Percentiles rank a stretch among this genome's conserved stretches.
Conservation (phyloP, 2,797 vertebrate genomes). For the Hemibagrus guttatus region DNA sequence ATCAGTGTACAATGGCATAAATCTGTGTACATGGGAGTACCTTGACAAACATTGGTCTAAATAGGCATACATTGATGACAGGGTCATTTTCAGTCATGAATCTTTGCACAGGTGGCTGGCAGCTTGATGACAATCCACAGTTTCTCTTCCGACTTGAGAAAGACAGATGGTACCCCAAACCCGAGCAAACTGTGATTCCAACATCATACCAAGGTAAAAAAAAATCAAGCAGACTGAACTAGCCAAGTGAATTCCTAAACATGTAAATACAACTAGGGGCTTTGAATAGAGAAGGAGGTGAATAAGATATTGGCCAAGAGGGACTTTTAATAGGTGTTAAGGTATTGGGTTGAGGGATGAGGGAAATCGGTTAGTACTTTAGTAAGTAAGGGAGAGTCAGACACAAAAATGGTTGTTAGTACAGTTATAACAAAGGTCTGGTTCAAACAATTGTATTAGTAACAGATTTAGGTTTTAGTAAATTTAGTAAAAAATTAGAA, state of each 20-base stretch:
- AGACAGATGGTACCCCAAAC: constrained; percentile 36
- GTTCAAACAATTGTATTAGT: constrained; percentile 79
- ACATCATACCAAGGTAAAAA: constrained; percentile 14
- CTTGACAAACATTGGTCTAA: not conserved
- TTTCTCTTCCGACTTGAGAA: constrained; percentile 6
- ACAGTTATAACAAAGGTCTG: constrained; percentile 83
- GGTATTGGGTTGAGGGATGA: constrained; percentile 70
- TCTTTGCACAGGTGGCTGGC: constrained; percentile 74
- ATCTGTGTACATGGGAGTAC: not conserved
- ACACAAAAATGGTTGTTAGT: constrained; percentile 90
- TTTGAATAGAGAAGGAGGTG: constrained; percentile 19
- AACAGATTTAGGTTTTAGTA: constrained; percentile 73
- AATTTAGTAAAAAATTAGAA: constrained; percentile 67
- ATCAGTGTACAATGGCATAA: not conserved
- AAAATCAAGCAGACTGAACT: constrained; percentile 31
- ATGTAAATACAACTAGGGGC: constrained; percentile 31
- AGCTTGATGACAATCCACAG: constrained; percentile 58
- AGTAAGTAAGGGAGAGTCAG: constrained; percentile 83
- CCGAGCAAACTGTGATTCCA: constrained; percentile 12
- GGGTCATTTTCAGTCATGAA: constrained; percentile 32
- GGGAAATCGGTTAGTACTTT: constrained; percentile 81
- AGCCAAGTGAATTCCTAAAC: constrained; percentile 25
- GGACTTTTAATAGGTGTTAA: constrained; percentile 55
- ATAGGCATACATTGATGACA: not conserved
- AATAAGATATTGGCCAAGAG: constrained; percentile 18